phyloP scores from a whole-genome alignment of 2,888 invertebrate species.

The Ectemnius cavifrons region DNA sequence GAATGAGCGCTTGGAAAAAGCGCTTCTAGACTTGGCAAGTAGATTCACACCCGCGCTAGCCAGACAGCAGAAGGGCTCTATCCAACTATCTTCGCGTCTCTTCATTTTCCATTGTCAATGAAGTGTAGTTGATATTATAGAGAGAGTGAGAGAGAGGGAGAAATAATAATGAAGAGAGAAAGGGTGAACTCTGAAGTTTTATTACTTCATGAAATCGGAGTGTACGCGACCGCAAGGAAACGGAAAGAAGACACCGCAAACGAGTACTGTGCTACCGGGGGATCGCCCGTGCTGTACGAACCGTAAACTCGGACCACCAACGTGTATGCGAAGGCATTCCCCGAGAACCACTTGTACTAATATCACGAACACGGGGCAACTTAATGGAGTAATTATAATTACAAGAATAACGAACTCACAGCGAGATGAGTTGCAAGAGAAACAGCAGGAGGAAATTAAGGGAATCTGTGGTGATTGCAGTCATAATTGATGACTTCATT shows the following conservation, averaged over 20 bases:
- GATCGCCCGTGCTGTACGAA: slow-evolving; percentile 27
- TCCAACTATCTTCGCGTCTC: too few relatives aligned
- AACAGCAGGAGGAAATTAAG: neutral
- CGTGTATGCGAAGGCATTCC: slow-evolving; percentile 30
- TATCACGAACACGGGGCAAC: neutral
- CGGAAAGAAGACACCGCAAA: slow-evolving; percentile 47
- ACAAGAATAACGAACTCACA: slow-evolving; percentile 28
- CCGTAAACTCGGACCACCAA: slow-evolving; percentile 56
- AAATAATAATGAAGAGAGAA: slow-evolving; percentile 1
- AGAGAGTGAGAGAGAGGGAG: too few relatives aligned
- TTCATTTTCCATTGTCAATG: too few relatives aligned
- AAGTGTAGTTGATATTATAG: too few relatives aligned
- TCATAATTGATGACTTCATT: neutral
- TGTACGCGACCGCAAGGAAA: slow-evolving; percentile 50
- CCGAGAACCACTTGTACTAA: slow-evolving; percentile 32
- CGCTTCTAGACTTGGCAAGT: too few relatives aligned
- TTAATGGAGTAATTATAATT: slow-evolving; percentile 6
- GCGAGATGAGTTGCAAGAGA: slow-evolving; percentile 1
- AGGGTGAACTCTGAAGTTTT: slow-evolving; percentile 26
- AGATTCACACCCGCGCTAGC: too few relatives aligned
- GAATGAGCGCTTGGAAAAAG: too few relatives aligned
- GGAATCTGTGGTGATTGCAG: neutral
- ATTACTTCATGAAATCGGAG: slow-evolving; percentile 36
- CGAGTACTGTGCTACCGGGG: slow-evolving; percentile 40
- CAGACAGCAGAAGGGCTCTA: too few relatives aligned